Evolutionary conservation across 2,797 vertebrate genomes (phyloP), one percentile per base, ranked within the genome.

Genomic region (Epinephelus malabaricus): DNA sequence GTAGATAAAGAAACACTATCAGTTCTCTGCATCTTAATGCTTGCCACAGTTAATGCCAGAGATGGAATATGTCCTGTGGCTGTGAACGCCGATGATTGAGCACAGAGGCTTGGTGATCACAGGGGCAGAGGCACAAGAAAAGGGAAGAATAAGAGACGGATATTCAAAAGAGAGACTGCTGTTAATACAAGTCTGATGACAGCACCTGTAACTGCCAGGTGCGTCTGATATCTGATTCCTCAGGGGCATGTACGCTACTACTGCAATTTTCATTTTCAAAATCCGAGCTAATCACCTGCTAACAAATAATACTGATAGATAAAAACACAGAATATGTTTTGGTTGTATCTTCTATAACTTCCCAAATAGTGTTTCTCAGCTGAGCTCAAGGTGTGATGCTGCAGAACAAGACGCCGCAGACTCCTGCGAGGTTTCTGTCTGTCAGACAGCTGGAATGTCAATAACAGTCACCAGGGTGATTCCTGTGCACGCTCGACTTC

Each of bases 1-100:
- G 80, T 76, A 86, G 92, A 91, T 91, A 84, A 88, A 84, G 81
- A 74, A 85, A 72, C 83, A 63, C 80, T 79, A 91, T 92, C 89
- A 71, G 49, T 50, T 64, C 61, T 74, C 78, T 69, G 88, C 55
- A 79, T 92, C 92, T 90, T 92, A 92, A 93, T 92, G 86, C 69
- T 74, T 49, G 85, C 76, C 80, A 76, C 68, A 69, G 78, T 91
- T 89, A 90, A 88, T 76, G 49, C 63, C 66, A 67, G 70, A 88
- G 84, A 91, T 78, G 88, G 83, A 83, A 92, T 60, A 85, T 54
- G 73, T 91, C 92, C 84, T 64, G 75, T 79, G 85, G 91, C 86
- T 72, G 80, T 70, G 55, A 76, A 46, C n/a, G 59, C 69, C 7
- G 51, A 74, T 78, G 78, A 86, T 14, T 34, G 77, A 78, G 73